Conservation (phyloP, 64 coral and sea anemone genomes). For the Montipora foliosa region DNA sequence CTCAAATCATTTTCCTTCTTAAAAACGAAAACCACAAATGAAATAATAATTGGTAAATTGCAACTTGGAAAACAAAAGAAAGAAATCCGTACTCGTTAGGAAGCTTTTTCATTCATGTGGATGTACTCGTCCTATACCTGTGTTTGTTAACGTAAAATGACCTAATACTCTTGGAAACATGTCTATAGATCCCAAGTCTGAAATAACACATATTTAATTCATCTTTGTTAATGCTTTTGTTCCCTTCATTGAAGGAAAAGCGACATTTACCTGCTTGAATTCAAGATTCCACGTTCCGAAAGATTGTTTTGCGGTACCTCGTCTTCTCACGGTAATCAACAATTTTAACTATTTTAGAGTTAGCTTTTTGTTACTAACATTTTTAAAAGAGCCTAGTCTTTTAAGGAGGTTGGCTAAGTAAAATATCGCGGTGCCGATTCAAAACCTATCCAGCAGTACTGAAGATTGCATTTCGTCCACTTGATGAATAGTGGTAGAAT, state of each 20-base stretch:
- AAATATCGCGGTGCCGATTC: too few species aligned
- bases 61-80: too few species aligned
- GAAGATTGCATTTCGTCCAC: background rate
- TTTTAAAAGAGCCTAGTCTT: too few species aligned
- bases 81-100: background rate
- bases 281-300: background rate
- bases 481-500: too few species aligned
- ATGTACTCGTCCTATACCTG: constrained; percentile 30
- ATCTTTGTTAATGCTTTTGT: background rate
- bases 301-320: background rate
- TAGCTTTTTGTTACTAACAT: too few species aligned
- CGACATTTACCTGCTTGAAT: background rate
- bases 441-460: background rate
- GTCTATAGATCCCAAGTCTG: background rate
- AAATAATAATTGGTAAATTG: background rate
- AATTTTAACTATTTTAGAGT: background rate
- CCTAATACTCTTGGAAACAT: background rate
- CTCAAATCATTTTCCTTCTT: too few species aligned
- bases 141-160: background rate
- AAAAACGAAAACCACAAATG: background rate
- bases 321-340: background rate
- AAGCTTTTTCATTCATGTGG: background rate
- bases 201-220: constrained; percentile 5
- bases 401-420: too few species aligned
- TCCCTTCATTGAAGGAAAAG: background rate